Evolutionary conservation across 2,113 vertebrate genomes (phyloP).

Genomic region (Silurus asotus): DNA sequence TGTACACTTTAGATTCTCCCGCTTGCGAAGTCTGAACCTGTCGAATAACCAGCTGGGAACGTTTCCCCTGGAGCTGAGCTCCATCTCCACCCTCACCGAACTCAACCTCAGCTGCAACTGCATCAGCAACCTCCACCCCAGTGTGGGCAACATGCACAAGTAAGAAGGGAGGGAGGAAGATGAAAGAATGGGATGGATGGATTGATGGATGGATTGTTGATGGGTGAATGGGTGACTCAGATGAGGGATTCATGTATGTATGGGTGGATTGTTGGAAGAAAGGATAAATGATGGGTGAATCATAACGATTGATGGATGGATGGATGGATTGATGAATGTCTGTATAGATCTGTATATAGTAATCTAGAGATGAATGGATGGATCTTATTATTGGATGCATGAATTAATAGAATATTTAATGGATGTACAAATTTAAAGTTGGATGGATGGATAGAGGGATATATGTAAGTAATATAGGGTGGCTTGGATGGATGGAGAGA

Average conservation of each 20-base stretch:
- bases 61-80: slow-evolving; percentile 87
- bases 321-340: not conserved
- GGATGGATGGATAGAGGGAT: not conserved
- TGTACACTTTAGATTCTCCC: slow-evolving; percentile 80
- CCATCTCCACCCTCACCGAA: slow-evolving; percentile 86
- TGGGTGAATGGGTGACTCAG: no score
- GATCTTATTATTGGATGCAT: not conserved
- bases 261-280: not conserved
- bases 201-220: not conserved
- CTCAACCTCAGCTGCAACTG: slow-evolving; percentile 96
- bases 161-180: slow-evolving; percentile 63
- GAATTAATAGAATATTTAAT: not conserved
- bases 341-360: not conserved
- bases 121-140: slow-evolving; percentile 78
- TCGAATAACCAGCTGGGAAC: slow-evolving; percentile 92
- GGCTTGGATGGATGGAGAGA: not conserved
- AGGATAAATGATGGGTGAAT: no score
- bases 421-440: not conserved
- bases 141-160: slow-evolving; percentile 87
- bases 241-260: not conserved
- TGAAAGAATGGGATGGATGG: not conserved
- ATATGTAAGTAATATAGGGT: not conserved
- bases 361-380: not conserved
- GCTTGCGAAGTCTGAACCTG: slow-evolving; percentile 95
- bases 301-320: not conserved